Evolutionary conservation across 2,888 invertebrate genomes (phyloP).

Genomic region (Orthosia gracilis): DNA sequence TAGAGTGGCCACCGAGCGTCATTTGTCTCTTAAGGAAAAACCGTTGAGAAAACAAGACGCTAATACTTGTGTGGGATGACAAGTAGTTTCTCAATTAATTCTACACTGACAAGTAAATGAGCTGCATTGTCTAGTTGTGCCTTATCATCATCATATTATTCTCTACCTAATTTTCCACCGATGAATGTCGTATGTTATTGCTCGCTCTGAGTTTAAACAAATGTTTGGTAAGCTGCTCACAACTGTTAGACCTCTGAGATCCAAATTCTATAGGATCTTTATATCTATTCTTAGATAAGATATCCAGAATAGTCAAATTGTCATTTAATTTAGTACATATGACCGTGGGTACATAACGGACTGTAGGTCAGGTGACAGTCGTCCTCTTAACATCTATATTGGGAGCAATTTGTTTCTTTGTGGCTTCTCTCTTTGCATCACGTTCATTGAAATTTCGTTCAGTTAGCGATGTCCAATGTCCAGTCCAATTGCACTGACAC

Average conservation of each 20-base stretch:
- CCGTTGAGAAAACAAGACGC: conserved; percentile 16
- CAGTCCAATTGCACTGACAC: conserved; percentile 51
- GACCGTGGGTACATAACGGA: conserved; percentile 10
- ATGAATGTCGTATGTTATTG: not conserved
- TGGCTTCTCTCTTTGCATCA: conserved; percentile 50
- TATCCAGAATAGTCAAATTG: conserved; percentile 26
- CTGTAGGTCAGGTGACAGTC: conserved; percentile 7
- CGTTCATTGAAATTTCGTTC: conserved; percentile 48
- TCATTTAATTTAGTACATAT: conserved; percentile 2
- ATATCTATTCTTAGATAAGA: not conserved
- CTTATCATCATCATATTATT: not conserved
- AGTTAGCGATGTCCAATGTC: conserved; percentile 47
- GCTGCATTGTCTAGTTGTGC: not conserved
- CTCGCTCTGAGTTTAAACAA: not conserved
- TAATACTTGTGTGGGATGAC: conserved; percentile 10
- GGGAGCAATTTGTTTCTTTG: conserved; percentile 57
- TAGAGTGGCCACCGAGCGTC: conserved; percentile 2
- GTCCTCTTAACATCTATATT: conserved; percentile 54
- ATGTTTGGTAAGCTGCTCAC: not conserved
- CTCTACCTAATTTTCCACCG: too few species aligned
- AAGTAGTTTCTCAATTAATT: conserved; percentile 20
- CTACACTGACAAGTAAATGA: not conserved
- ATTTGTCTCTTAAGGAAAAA: conserved; percentile 17
- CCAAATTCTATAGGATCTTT: not conserved
- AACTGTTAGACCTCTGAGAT: not conserved